These are phyloP conservation scores for Ariolimax columbianus DNA, from an alignment of 2,888 invertebrate species.

Conservation along the genomic window DNA sequence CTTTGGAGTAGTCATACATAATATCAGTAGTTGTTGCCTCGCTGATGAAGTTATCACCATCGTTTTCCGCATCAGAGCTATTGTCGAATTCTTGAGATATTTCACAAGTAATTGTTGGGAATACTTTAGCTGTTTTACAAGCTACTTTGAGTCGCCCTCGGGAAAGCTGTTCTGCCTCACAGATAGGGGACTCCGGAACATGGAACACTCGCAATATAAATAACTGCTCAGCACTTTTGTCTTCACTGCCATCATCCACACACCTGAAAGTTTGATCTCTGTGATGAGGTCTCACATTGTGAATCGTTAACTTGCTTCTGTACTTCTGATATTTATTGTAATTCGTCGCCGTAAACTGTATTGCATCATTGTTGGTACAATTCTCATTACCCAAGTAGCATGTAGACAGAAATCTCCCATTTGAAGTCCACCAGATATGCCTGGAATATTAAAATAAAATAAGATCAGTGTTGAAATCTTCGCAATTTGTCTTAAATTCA, in stretches of 20 bases:
- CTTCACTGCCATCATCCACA: not conserved
- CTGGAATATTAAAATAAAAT: not conserved
- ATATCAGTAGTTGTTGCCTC: not conserved
- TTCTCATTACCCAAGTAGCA: not conserved
- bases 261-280: conserved; percentile 6
- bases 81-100: not conserved
- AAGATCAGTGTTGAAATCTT: too few species aligned
- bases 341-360: not conserved
- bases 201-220: not conserved
- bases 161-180: not conserved
- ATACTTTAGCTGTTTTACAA: conserved; percentile 13
- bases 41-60: too few species aligned
- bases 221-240: not conserved
- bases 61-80: not conserved
- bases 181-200: conserved; percentile 1
- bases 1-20: not conserved
- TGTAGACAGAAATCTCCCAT: not conserved
- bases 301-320: conserved; percentile 14
- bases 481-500: too few species aligned
- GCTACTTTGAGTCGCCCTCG: conserved; percentile 1
- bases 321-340: not conserved
- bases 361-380: not conserved
- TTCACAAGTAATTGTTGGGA: not conserved
- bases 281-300: not conserved
- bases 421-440: conserved; percentile 19